phyloP scores from a whole-genome alignment of 1,140 invertebrate species.

The Nilaparvata lugens region DNA sequence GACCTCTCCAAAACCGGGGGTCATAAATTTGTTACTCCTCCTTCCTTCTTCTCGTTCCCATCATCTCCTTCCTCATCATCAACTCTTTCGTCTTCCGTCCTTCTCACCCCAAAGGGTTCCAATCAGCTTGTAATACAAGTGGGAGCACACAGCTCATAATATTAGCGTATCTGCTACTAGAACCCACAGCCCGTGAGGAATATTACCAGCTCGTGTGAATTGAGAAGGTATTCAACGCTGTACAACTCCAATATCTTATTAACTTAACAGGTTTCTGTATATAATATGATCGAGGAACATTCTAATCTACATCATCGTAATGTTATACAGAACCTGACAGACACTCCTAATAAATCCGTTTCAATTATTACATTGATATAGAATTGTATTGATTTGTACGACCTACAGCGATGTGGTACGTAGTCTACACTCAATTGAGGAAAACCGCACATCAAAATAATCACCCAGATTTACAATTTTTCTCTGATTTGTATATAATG shows the following conservation, averaged over 20 bases:
- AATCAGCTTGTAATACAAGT: neutral
- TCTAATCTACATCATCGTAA: too few species aligned
- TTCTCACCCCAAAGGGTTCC: neutral
- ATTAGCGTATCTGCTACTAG: neutral
- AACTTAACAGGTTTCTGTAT: too few species aligned
- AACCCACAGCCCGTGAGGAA: neutral
- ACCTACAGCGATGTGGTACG: too few species aligned
- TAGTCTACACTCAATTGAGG: too few species aligned
- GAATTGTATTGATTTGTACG: too few species aligned
- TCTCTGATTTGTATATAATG: too few species aligned
- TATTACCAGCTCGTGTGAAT: neutral
- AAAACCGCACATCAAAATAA: too few species aligned
- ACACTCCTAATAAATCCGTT: neutral
- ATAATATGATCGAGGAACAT: too few species aligned
- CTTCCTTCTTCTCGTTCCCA: neutral
- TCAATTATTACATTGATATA: neutral
- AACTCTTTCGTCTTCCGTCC: neutral
- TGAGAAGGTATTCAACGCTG: too few species aligned
- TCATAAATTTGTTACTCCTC: neutral
- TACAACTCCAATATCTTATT: too few species aligned
- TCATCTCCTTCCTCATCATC: neutral
- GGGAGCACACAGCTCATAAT: neutral
- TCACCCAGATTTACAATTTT: too few species aligned
- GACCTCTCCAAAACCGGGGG: neutral
- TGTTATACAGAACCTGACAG: too few species aligned